A percentile compares a stretch with the other conserved stretches of the same genome.
Conservation (phyloP, 1,140 invertebrate genomes). For the Hylyphantes graminicola region DNA sequence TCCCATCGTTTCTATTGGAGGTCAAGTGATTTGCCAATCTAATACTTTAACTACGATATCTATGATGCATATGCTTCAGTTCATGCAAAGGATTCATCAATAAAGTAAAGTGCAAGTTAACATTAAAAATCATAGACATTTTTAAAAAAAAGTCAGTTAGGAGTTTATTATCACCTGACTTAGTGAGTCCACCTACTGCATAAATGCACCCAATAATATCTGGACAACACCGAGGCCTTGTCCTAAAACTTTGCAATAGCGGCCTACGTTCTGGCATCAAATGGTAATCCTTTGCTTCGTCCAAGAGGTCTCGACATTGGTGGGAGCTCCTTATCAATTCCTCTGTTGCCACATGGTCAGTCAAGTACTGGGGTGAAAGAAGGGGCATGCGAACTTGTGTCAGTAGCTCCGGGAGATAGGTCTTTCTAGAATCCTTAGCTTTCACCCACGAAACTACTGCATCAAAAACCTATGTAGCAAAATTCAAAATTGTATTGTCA, state of each 20-base stretch:
- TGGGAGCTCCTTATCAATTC: constrained; percentile 81
- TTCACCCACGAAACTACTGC: constrained; percentile 86
- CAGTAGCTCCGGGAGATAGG: constrained; percentile 78
- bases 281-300: constrained; percentile 87
- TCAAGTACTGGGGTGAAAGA: constrained; percentile 83
- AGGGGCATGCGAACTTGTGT: constrained; percentile 82
- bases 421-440: constrained; percentile 74
- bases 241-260: constrained; percentile 80
- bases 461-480: constrained; percentile 78
- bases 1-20: too few species aligned
- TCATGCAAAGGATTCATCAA: too few species aligned
- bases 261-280: constrained; percentile 84
- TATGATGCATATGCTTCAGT: too few species aligned
- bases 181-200: constrained; percentile 87
- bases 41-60: too few species aligned
- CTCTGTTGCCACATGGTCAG: constrained; percentile 86
- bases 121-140: too few species aligned
- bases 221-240: constrained; percentile 80
- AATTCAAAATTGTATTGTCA: background rate
- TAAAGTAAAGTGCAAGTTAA: too few species aligned
- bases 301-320: constrained; percentile 82
- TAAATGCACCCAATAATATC: constrained; percentile 83
- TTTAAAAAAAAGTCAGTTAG: too few species aligned
- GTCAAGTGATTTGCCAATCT: too few species aligned
- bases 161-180: constrained; percentile 72